Conservation (phyloP, 2,888 invertebrate species). For the Euproctis similis region DNA sequence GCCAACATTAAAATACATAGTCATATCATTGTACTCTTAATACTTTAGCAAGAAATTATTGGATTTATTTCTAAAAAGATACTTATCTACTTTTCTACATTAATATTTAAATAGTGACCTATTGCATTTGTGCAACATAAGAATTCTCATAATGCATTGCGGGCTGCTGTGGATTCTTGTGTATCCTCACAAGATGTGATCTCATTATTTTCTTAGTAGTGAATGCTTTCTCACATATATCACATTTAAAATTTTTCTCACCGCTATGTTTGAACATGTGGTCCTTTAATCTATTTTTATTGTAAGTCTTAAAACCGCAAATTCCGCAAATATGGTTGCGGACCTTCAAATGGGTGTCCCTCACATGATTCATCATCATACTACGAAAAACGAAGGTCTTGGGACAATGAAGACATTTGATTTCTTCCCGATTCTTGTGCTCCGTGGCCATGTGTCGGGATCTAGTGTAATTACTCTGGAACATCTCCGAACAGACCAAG, state of each 20-base stretch:
- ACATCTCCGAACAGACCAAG: slow-evolving; percentile 50
- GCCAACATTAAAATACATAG: too few species aligned
- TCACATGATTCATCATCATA: slow-evolving; percentile 65
- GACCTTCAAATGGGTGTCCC: slow-evolving; percentile 59
- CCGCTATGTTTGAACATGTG: slow-evolving; percentile 69
- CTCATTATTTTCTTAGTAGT: slow-evolving; percentile 64
- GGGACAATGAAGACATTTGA: slow-evolving; percentile 63
- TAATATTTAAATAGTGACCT: too few species aligned
- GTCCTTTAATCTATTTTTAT: slow-evolving; percentile 66
- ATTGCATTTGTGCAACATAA: slow-evolving; percentile 36
- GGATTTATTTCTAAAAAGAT: too few species aligned
- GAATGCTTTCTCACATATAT: slow-evolving; percentile 58
- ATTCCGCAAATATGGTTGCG: slow-evolving; percentile 55
- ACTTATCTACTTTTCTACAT: too few species aligned
- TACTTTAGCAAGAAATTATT: too few species aligned
- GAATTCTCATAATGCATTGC: slow-evolving; percentile 36
- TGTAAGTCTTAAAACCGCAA: slow-evolving; percentile 62
- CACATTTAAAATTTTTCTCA: slow-evolving; percentile 65
- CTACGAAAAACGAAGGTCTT: slow-evolving; percentile 63
- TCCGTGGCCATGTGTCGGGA: slow-evolving; percentile 60
- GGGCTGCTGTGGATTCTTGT: slow-evolving; percentile 34
- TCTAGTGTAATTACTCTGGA: slow-evolving; percentile 57
- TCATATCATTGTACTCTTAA: too few species aligned
- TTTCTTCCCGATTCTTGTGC: slow-evolving; percentile 53
- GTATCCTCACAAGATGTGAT: slow-evolving; percentile 59